Conservation (phyloP, 30 jellyfish, hydroid and myxozoan genomes). For the Catostylus mosaicus region DNA sequence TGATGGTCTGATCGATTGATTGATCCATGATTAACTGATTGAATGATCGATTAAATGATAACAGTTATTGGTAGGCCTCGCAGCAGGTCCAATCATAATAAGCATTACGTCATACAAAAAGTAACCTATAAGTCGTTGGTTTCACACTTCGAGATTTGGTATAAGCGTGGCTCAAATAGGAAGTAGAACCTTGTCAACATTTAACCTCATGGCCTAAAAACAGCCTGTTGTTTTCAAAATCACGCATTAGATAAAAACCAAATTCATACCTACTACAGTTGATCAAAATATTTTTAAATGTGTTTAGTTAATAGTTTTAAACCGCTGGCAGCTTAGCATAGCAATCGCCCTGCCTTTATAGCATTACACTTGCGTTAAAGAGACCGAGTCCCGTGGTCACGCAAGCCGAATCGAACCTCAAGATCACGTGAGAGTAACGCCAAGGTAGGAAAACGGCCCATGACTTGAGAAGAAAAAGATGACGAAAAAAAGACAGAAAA, state of each 20-base stretch:
- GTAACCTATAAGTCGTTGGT: background rate
- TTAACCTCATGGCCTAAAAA: slow-evolving; percentile 4
- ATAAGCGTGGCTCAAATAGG: background rate
- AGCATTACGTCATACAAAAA: background rate
- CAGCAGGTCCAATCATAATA: too few relatives aligned
- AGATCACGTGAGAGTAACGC: slow-evolving; percentile 17
- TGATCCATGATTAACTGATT: too few relatives aligned
- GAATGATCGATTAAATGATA: too few relatives aligned
- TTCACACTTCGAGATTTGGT: background rate
- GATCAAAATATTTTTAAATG: background rate
- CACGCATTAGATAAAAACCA: background rate
- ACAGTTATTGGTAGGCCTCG: too few relatives aligned
- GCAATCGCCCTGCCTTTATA: background rate
- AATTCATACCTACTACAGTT: slow-evolving; percentile 8
- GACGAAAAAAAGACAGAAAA: too few relatives aligned
- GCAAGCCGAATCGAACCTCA: slow-evolving; percentile 5
- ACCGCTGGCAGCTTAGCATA: slow-evolving; percentile 2
- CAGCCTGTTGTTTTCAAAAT: background rate
- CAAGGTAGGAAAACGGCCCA: too few relatives aligned
- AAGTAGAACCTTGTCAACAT: background rate
- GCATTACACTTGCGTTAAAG: too few relatives aligned
- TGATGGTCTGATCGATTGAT: too few relatives aligned
- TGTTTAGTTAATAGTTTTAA: slow-evolving; percentile 4
- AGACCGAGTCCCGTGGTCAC: too few relatives aligned
- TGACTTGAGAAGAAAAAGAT: too few relatives aligned